These are phyloP conservation scores for Rhimphoctona megacephalus DNA, from an alignment of 2,888 invertebrate species.

Conservation along the genomic window DNA sequence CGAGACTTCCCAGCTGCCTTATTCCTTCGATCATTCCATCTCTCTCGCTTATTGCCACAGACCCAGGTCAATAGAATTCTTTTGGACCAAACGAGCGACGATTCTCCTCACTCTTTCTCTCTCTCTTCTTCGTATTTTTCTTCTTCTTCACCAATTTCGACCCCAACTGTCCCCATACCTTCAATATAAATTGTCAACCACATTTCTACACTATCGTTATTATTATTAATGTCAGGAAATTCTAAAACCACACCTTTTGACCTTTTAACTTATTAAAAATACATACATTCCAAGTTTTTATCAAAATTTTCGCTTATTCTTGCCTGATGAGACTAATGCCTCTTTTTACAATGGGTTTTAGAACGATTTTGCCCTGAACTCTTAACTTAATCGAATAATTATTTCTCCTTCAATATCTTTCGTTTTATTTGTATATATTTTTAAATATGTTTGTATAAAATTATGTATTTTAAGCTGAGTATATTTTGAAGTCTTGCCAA, in stretches of 20 bases:
- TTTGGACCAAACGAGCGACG: slow-evolving; percentile 43
- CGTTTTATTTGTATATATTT: no score
- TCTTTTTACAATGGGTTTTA: neutral
- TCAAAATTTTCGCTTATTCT: neutral
- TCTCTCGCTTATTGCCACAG: slow-evolving; percentile 35
- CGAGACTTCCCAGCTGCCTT: slow-evolving; percentile 61
- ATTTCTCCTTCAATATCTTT: neutral
- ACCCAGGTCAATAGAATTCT: slow-evolving; percentile 62
- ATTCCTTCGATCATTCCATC: slow-evolving; percentile 55
- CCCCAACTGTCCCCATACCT: slow-evolving; percentile 56
- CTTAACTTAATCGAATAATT: neutral
- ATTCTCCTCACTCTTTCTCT: slow-evolving; percentile 40
- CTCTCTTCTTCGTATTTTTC: neutral
- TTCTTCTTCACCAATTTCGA: slow-evolving; percentile 37
- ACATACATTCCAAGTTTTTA: neutral
- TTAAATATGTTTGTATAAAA: no score
- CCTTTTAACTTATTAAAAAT: neutral
- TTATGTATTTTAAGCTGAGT: neutral
- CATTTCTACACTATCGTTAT: slow-evolving; percentile 35
- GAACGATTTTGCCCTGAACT: neutral
- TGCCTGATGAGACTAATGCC: neutral
- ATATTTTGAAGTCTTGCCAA: neutral
- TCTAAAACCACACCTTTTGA: neutral
- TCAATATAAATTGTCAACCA: slow-evolving; percentile 55
- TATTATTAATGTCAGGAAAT: slow-evolving; percentile 1